phyloP scores from a whole-genome alignment of 2,113 vertebrate species.

The Struthidea cinerea region DNA sequence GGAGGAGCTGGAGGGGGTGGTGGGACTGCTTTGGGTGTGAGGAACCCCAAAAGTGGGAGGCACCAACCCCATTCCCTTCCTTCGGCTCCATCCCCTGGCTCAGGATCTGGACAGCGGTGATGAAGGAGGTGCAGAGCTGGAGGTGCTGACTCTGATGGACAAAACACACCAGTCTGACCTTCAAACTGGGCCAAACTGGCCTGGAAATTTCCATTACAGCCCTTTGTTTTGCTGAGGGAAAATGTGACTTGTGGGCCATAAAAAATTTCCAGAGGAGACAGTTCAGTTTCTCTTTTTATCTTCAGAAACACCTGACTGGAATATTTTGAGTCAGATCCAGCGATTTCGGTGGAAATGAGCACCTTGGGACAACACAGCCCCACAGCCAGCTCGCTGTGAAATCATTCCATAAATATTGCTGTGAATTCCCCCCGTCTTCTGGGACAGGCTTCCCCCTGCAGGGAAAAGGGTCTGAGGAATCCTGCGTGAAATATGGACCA shows the following conservation, averaged over 20 bases:
- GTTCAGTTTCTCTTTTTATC: conserved; percentile 42
- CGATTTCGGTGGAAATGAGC: not conserved
- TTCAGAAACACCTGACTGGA: conserved; percentile 31
- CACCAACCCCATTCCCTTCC: not conserved
- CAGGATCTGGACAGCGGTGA: fast-evolving
- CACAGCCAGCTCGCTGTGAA: not conserved
- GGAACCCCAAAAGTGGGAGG: not conserved
- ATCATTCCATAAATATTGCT: not conserved
- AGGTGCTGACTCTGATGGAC: not conserved
- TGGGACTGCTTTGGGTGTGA: not conserved
- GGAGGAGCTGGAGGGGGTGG: not conserved
- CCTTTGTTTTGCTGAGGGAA: conserved; percentile 47
- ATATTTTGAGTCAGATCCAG: not conserved
- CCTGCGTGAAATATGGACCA: not conserved
- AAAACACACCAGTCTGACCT: conserved; percentile 35
- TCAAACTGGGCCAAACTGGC: not conserved
- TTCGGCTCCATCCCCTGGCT: not conserved
- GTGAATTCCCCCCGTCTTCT: not conserved
- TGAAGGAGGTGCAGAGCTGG: not conserved
- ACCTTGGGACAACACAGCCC: not conserved
- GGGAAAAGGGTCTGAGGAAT: not conserved
- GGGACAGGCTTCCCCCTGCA: not conserved
- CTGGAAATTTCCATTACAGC: conserved; percentile 40
- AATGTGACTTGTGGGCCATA: not conserved
- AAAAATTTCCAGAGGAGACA: not conserved